These are phyloP conservation scores for Calameuta filiformis DNA, from an alignment of 2,888 invertebrate genomes.

Conservation along the genomic window DNA sequence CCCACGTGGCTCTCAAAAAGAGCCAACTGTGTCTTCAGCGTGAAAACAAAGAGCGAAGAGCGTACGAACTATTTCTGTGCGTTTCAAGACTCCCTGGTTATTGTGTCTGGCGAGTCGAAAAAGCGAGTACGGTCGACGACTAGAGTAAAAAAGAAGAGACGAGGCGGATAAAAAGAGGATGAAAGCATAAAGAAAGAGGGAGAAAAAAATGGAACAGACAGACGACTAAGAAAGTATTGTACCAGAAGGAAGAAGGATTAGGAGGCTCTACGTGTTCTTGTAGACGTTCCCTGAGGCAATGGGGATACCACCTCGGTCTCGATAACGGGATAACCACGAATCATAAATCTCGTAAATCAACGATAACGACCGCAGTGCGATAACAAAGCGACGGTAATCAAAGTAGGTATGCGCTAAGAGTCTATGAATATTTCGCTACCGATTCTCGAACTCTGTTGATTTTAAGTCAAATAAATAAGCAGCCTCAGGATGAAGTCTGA, in stretches of 20 bases:
- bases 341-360: background rate
- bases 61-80: background rate
- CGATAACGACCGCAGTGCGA: constrained; percentile 10
- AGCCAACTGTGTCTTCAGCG: background rate
- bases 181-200: background rate
- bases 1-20: background rate
- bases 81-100: background rate
- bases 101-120: background rate
- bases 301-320: background rate
- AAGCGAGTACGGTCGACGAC: background rate
- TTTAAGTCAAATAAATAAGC: background rate
- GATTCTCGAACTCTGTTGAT: background rate
- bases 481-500: background rate
- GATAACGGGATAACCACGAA: background rate
- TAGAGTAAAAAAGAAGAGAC: background rate
- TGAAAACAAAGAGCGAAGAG: background rate
- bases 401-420: constrained; percentile 18
- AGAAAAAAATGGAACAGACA: background rate
- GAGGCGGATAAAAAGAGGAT: background rate
- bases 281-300: background rate
- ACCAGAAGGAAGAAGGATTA: background rate
- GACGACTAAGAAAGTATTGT: background rate
- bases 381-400: constrained; percentile 21
- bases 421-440: background rate
- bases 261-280: background rate